phyloP scores from a whole-genome alignment of 2,888 invertebrate genomes.

The Antitype chi region DNA sequence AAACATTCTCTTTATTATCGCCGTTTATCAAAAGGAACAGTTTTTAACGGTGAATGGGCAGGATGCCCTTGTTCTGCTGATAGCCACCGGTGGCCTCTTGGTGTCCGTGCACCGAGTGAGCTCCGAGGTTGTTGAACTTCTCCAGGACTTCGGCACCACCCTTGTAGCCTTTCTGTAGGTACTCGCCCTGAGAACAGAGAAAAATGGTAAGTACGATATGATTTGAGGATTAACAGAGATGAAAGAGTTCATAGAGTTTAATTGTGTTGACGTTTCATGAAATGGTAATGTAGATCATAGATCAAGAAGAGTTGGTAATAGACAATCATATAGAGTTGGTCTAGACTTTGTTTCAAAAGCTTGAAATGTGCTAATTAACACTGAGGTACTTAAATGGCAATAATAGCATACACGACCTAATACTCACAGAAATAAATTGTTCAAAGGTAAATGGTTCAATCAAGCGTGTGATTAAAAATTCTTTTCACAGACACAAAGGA shows the following conservation, averaged over 20 bases:
- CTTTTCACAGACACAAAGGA: constrained; percentile 32
- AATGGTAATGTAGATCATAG: background rate
- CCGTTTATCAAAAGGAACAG: constrained; percentile 15
- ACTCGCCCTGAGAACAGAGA: constrained; percentile 85
- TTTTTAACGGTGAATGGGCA: constrained; percentile 85
- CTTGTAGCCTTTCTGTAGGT: constrained; percentile 90
- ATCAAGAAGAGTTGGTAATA: background rate
- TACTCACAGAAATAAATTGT: background rate
- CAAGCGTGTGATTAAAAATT: constrained; percentile 2
- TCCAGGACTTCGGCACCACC: constrained; percentile 90
- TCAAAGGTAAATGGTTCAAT: constrained; percentile 1
- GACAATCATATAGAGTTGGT: background rate
- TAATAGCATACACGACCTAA: background rate
- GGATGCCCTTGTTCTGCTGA: constrained; percentile 90
- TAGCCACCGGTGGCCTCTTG: constrained; percentile 91
- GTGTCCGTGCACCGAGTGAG: constrained; percentile 91
- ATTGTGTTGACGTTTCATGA: background rate
- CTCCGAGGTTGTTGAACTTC: constrained; percentile 91
- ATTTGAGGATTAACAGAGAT: background rate
- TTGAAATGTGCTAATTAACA: background rate
- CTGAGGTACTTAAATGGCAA: background rate
- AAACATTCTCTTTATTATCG: constrained; percentile 60
- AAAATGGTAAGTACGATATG: background rate
- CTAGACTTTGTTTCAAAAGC: background rate
- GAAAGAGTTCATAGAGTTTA: background rate